Evolutionary conservation across 2,797 vertebrate genomes (phyloP).

Genomic region (Liasis olivaceus): DNA sequence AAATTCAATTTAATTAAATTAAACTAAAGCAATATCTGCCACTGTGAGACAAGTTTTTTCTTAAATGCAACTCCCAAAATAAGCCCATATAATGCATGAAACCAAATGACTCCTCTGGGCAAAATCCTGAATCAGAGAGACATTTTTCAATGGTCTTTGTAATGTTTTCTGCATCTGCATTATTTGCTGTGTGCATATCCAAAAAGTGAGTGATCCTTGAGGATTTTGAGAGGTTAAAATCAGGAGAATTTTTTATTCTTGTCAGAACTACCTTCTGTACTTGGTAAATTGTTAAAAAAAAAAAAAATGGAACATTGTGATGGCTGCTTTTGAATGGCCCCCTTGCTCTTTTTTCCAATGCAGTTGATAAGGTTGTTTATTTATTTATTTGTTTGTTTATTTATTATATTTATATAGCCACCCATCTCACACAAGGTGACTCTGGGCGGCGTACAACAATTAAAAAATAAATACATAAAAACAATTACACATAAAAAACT

Average conservation of each 20-base stretch:
- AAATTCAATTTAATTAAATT: not conserved
- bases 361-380: not conserved
- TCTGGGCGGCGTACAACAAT: too few relatives aligned
- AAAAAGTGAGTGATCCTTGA: not conserved
- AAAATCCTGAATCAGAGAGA: not conserved
- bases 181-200: not conserved
- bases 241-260: not conserved
- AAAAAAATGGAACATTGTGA: not conserved
- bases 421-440: too few relatives aligned
- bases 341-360: not conserved
- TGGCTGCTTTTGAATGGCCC: not conserved
- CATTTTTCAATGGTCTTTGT: not conserved
- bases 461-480: too few relatives aligned
- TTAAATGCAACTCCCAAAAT: not conserved
- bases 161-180: not conserved
- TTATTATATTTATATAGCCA: too few relatives aligned
- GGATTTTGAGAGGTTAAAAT: not conserved
- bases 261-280: not conserved
- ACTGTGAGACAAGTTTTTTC: not conserved
- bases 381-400: too few relatives aligned
- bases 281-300: not conserved
- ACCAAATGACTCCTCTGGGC: not conserved
- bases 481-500: too few relatives aligned
- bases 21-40: not conserved
- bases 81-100: not conserved